Percentiles rank a stretch among this genome's conserved stretches.
These are phyloP conservation scores for Mormyrus proboscirostris DNA, from an alignment of 2,797 vertebrate species.

Conservation along the genomic window DNA sequence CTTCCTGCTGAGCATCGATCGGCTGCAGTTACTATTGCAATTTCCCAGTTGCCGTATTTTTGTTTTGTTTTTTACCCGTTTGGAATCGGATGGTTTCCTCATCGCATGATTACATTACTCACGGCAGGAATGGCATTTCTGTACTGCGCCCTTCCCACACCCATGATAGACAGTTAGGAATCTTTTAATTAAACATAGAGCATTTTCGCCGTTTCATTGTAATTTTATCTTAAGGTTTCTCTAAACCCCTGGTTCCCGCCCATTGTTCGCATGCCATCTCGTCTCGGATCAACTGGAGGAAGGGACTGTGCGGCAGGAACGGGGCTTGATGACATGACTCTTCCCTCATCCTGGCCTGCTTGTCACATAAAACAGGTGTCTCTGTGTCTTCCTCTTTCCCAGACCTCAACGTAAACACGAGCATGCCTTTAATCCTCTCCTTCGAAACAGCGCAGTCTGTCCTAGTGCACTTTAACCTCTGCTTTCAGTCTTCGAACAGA, in stretches of 20 bases:
- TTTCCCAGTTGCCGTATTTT: background rate
- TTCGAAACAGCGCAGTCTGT: background rate
- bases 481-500: background rate
- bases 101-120: background rate
- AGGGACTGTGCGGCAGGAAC: background rate
- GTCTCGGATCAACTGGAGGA: background rate
- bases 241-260: background rate
- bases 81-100: background rate
- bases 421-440: background rate
- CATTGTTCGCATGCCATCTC: background rate
- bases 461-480: background rate
- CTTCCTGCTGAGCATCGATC: background rate
- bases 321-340: background rate
- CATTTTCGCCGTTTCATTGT: background rate
- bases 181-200: slow-evolving; percentile 6
- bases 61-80: background rate
- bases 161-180: slow-evolving; percentile 8
- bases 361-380: background rate
- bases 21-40: background rate
- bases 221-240: slow-evolving; percentile 11
- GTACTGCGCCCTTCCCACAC: background rate
- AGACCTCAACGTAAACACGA: background rate
- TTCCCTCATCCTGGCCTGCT: background rate
- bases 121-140: background rate
- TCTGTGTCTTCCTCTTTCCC: background rate